Conservation (phyloP, 2,888 invertebrate genomes). For the Melinopterus prodromus region DNA sequence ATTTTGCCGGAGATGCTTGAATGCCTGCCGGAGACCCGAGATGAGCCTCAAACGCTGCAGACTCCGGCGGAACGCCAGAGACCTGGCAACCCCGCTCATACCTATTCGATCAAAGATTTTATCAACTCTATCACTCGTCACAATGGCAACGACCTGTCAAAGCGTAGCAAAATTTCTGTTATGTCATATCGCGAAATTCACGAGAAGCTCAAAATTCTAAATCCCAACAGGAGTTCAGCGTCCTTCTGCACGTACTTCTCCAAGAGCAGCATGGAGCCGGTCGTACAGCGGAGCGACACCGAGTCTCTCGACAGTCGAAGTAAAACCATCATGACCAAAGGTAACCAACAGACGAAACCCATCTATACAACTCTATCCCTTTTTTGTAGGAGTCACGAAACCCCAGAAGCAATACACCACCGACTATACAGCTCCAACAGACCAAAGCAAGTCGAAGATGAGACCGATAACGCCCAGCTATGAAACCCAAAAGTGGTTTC, state of each 20-base stretch:
- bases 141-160: not conserved
- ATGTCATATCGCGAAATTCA: not conserved
- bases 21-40: no score
- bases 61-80: no score
- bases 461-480: conserved; percentile 19
- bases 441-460: not conserved
- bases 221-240: not conserved
- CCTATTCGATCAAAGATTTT: no score
- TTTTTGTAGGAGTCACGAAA: not conserved
- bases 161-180: conserved; percentile 4
- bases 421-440: not conserved
- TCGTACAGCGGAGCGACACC: not conserved
- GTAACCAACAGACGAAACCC: not conserved
- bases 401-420: not conserved
- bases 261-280: conserved; percentile 11
- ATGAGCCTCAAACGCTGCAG: no score
- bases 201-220: not conserved
- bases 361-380: not conserved
- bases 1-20: no score
- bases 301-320: conserved; percentile 12
- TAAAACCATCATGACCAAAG: conserved; percentile 21
- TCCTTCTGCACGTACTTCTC: not conserved
- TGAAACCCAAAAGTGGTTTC: conserved; percentile 32
- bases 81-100: no score
- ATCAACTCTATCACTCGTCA: not conserved